A percentile compares a stretch with the other conserved stretches of the same genome.
Conservation (phyloP, 2,797 vertebrate species). For the Zenarchopterus dispar region DNA sequence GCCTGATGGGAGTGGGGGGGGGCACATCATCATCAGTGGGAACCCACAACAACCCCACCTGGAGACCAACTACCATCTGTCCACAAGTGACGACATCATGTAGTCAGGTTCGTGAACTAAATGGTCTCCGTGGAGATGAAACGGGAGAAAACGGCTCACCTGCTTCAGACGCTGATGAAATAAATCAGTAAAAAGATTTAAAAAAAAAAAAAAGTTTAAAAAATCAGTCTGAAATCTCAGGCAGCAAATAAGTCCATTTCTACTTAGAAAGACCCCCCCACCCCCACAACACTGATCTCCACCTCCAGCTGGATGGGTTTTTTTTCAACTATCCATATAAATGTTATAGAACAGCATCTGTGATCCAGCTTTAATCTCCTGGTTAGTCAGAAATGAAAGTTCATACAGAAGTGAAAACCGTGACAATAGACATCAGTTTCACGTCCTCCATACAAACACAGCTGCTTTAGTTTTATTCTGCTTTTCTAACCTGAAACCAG, state of each 20-base stretch:
- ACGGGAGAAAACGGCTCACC: neutral
- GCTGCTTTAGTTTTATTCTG: neutral
- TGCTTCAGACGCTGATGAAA: neutral
- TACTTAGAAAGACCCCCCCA: no score
- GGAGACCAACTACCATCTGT: conserved; percentile 55
- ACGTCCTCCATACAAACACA: neutral
- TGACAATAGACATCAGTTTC: conserved; percentile 7
- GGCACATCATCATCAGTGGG: conserved; percentile 49
- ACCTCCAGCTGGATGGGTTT: no score
- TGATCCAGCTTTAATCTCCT: no score
- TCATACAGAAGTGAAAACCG: conserved; percentile 3
- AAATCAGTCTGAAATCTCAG: no score
- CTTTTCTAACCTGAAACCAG: neutral
- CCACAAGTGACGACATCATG: conserved; percentile 3
- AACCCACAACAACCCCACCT: conserved; percentile 41
- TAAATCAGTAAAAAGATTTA: neutral
- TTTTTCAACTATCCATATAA: no score
- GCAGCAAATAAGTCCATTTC: no score
- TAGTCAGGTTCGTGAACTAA: conserved; percentile 26
- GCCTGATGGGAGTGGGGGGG: conserved; percentile 41
- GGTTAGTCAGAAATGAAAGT: no score
- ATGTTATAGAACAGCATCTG: no score
- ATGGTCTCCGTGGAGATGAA: conserved; percentile 22
- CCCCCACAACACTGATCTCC: no score
- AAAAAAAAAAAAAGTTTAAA: no score